Evolutionary conservation across 2,888 invertebrate genomes (phyloP).

Genomic region (Nomada flava): DNA sequence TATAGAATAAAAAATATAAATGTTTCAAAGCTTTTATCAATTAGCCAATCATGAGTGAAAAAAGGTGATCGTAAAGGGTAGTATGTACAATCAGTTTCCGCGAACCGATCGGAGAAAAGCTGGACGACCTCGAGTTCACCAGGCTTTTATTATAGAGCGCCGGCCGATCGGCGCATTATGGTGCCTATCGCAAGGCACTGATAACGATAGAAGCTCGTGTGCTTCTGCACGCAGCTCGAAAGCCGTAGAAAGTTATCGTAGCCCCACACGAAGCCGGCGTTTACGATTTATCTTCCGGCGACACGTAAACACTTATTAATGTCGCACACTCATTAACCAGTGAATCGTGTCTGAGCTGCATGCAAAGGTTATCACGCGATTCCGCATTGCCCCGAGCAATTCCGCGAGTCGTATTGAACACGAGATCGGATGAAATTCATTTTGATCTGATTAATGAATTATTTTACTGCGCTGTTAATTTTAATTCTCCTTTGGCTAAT

Average conservation of each 20-base stretch:
- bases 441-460: too few relatives aligned
- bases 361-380: constrained; percentile 59
- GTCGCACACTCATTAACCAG: constrained; percentile 73
- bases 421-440: too few relatives aligned
- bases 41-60: not conserved
- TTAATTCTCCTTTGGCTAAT: too few relatives aligned
- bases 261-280: constrained; percentile 78
- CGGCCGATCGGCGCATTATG: constrained; percentile 52
- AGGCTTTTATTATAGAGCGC: constrained; percentile 42
- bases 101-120: not conserved
- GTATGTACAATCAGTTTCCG: not conserved
- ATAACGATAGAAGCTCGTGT: constrained; percentile 64
- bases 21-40: not conserved
- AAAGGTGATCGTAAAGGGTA: not conserved
- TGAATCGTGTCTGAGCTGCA: constrained; percentile 65
- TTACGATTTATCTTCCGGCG: constrained; percentile 78
- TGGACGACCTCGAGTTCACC: constrained; percentile 49
- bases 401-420: too few relatives aligned
- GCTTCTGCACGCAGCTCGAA: constrained; percentile 70
- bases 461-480: too few relatives aligned
- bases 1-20: too few relatives aligned
- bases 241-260: constrained; percentile 68
- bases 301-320: constrained; percentile 81
- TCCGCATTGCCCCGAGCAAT: constrained; percentile 21
- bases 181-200: constrained; percentile 30